These are phyloP conservation scores for Solenopsis fugax DNA, from an alignment of 1,140 invertebrate species.

Conservation along the genomic window DNA sequence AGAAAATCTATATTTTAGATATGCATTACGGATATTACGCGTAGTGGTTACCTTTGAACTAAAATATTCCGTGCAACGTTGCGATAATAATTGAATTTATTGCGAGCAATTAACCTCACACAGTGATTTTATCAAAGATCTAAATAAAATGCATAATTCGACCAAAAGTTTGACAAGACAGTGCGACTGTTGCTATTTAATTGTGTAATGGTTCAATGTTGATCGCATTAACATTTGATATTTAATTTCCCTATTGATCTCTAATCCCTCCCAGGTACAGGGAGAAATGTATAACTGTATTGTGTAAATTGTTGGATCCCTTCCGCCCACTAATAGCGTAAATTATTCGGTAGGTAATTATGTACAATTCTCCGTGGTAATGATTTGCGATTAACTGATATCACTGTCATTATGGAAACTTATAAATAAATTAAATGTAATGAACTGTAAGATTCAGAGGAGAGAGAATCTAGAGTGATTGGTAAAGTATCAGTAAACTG, in stretches of 20 bases:
- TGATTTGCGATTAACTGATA: conserved; percentile 39
- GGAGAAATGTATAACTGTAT: neutral
- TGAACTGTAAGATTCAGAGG: neutral
- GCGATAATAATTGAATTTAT: conserved; percentile 25
- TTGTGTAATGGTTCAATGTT: conserved; percentile 41
- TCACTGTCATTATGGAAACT: neutral
- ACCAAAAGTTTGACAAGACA: conserved; percentile 40
- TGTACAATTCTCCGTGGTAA: conserved; percentile 34
- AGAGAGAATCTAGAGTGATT: neutral
- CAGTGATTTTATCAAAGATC: conserved; percentile 50
- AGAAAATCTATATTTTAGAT: neutral
- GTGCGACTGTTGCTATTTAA: conserved; percentile 48
- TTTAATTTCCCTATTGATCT: conserved; percentile 59
- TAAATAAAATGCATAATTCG: conserved; percentile 58
- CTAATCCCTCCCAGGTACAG: conserved; percentile 5
- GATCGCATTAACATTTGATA: conserved; percentile 65
- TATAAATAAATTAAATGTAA: conserved; percentile 37
- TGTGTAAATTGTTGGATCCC: conserved; percentile 21
- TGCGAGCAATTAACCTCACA: conserved; percentile 26
- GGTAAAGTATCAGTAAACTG: neutral
- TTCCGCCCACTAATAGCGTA: neutral
- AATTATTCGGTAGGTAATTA: conserved; percentile 49
- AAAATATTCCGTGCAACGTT: conserved; percentile 6
- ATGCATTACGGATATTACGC: conserved; percentile 13
- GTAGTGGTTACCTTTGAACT: conserved; percentile 1